Percentiles rank a stretch among this genome's conserved stretches.
Evolutionary conservation across 2,797 vertebrate genomes (phyloP).

Genomic region (Hippopotamyrus pictus): DNA sequence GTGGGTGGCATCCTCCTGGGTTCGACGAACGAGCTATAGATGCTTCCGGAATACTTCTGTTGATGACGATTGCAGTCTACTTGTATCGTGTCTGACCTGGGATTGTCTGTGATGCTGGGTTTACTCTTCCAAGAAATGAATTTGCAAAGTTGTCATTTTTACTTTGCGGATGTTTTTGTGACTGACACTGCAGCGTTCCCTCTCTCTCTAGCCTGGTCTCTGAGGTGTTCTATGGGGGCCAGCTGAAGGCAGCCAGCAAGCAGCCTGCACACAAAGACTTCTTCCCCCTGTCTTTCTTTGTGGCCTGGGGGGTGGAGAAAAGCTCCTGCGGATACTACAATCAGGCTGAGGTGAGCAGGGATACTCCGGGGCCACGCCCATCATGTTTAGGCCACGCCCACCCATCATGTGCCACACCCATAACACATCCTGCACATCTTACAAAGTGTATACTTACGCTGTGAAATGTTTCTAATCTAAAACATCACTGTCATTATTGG

Average conservation of each 20-base stretch:
- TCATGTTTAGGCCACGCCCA: not conserved
- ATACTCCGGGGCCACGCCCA: not conserved
- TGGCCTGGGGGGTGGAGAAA: slow-evolving; percentile 26
- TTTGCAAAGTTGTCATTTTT: not conserved
- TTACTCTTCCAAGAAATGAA: not conserved
- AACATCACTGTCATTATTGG: not conserved
- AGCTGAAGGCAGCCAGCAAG: slow-evolving; percentile 21
- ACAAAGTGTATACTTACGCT: not conserved
- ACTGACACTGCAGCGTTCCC: not conserved
- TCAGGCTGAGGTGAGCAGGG: slow-evolving; percentile 27
- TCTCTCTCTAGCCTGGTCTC: slow-evolving; percentile 22
- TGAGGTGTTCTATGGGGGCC: slow-evolving; percentile 20
- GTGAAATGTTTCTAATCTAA: not conserved
- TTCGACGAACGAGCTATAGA: not conserved
- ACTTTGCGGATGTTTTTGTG: not conserved
- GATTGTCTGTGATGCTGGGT: not conserved
- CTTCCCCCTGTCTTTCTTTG: slow-evolving; percentile 27
- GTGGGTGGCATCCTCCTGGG: not conserved
- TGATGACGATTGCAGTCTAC: not conserved
- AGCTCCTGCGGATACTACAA: slow-evolving; percentile 26
- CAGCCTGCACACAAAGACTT: slow-evolving; percentile 31
- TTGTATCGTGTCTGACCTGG: not conserved
- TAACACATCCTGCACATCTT: not conserved
- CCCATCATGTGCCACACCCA: not conserved
- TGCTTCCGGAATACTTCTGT: not conserved